Conservation (phyloP, 1,140 invertebrate species). For the Drosophila bocki region DNA sequence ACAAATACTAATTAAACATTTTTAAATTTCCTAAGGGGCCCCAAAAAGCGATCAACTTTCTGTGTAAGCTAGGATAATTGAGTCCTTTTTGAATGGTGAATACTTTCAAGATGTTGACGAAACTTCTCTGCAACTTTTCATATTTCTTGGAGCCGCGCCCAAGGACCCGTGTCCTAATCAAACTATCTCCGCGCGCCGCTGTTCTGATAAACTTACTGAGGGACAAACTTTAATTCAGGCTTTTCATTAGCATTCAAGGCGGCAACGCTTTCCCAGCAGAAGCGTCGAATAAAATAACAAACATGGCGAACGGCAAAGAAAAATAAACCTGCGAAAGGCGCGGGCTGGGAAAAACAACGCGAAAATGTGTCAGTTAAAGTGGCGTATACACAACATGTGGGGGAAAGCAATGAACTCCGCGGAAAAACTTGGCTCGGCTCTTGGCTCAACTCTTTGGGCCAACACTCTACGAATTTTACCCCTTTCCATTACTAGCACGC, state of each 20-base stretch:
- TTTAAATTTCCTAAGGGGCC: too few species aligned
- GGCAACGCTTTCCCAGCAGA: conserved; percentile 21
- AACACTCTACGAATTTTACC: conserved; percentile 3
- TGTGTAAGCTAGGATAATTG: neutral
- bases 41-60: neutral
- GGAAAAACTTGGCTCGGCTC: conserved; percentile 49
- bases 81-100: conserved; percentile 2
- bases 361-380: conserved; percentile 69
- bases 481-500: conserved; percentile 58
- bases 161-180: conserved; percentile 24
- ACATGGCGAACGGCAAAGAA: conserved; percentile 41
- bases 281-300: conserved; percentile 59
- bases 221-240: conserved; percentile 41
- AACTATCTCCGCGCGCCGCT: conserved; percentile 17
- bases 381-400: conserved; percentile 49
- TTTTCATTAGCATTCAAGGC: conserved; percentile 64
- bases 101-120: conserved; percentile 15
- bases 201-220: conserved; percentile 9
- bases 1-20: neutral
- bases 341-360: conserved; percentile 32
- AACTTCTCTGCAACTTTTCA: conserved; percentile 30
- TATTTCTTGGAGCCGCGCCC: conserved; percentile 17
- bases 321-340: conserved; percentile 33
- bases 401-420: conserved; percentile 55
- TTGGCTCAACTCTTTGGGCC: conserved; percentile 52